These are phyloP conservation scores for Phrynocephalus forsythii DNA, from an alignment of 2,797 vertebrate species.

Conservation along the genomic window DNA sequence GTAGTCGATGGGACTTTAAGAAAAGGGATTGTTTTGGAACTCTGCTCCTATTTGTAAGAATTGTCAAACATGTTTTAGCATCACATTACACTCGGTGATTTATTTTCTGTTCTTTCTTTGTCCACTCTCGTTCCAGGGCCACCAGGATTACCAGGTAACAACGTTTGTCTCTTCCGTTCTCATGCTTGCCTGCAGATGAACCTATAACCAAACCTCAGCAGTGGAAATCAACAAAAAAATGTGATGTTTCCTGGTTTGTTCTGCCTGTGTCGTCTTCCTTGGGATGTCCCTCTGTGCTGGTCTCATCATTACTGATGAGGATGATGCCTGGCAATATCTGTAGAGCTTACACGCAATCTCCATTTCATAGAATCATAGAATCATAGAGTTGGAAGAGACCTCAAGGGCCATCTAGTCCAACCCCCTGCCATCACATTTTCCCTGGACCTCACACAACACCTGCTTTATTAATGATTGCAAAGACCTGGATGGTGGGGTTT, in stretches of 20 bases:
- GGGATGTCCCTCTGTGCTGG: no score
- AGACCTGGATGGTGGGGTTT: no score
- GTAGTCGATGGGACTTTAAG: not conserved
- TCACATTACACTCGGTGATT: slow-evolving; percentile 7
- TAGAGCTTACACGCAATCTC: no score
- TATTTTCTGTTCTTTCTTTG: slow-evolving; percentile 47
- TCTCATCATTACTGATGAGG: no score
- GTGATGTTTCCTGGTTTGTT: not conserved
- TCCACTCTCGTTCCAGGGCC: slow-evolving; percentile 80
- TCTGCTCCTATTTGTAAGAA: not conserved
- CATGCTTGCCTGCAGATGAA: not conserved
- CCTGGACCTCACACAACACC: no score
- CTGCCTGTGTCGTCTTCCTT: not conserved
- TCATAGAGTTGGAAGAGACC: no score
- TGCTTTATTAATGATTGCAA: no score
- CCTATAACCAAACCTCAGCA: not conserved
- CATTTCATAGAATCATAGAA: no score
- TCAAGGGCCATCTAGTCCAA: no score
- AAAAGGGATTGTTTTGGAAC: not conserved
- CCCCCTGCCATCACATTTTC: no score
- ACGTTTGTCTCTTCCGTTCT: not conserved
- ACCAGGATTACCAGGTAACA: slow-evolving; percentile 90
- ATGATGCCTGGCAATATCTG: no score
- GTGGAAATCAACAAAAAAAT: no score
- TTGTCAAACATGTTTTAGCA: not conserved